Evolutionary conservation across 2,113 vertebrate species (phyloP).

Genomic region (Anoplopoma fimbria): DNA sequence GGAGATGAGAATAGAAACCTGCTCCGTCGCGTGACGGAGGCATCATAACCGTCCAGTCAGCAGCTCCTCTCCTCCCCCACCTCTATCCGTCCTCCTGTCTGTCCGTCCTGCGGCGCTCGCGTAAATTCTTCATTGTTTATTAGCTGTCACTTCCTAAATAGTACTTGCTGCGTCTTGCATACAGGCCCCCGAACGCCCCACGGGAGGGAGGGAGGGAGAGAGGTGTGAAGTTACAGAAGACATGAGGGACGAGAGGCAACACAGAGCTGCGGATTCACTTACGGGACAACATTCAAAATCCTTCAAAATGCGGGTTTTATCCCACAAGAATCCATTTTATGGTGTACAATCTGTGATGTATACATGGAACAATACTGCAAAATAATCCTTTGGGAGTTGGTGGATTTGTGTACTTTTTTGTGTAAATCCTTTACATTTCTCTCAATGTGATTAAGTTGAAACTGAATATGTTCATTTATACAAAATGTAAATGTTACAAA

Average conservation of each 20-base stretch:
- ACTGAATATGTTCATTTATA: not conserved
- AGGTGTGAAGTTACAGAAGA: slow-evolving; percentile 54
- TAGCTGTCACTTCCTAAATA: slow-evolving; percentile 79
- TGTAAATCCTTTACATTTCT: not conserved
- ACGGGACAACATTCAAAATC: slow-evolving; percentile 1
- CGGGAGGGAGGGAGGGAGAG: not conserved
- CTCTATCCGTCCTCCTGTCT: slow-evolving; percentile 6
- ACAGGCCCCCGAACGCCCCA: not conserved
- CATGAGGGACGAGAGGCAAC: not conserved
- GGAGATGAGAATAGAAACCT: slow-evolving; percentile 30
- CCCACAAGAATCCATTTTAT: slow-evolving; percentile 5
- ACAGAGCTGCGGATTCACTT: slow-evolving; percentile 38
- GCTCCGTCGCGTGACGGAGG: not conserved
- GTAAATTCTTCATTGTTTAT: slow-evolving; percentile 81
- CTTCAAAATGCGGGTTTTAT: slow-evolving; percentile 17
- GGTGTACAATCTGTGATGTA: not conserved
- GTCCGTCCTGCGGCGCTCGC: slow-evolving; percentile 29
- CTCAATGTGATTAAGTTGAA: not conserved
- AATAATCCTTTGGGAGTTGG: not conserved
- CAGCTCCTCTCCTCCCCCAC: slow-evolving; percentile 36
- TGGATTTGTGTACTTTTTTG: not conserved
- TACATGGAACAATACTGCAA: not conserved
- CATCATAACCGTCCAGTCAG: slow-evolving; percentile 54
- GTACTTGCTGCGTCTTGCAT: slow-evolving; percentile 68
- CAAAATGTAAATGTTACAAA: not conserved